These are phyloP conservation scores for Liodrosophila aerea DNA, from an alignment of 2,888 invertebrate genomes.

Conservation along the genomic window DNA sequence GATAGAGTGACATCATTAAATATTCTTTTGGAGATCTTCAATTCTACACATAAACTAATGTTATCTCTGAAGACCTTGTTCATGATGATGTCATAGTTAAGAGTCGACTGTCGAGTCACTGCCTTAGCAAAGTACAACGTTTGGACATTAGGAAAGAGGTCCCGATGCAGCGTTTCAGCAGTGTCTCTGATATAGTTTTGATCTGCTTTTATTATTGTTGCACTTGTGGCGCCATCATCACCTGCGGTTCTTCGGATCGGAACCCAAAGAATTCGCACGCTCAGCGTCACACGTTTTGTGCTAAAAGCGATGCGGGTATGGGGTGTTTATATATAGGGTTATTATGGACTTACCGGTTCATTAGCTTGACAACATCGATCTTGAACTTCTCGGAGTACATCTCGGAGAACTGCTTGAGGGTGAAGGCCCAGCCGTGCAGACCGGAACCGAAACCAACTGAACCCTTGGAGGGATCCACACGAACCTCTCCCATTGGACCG, in stretches of 20 bases:
- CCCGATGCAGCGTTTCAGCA: conserved; percentile 87
- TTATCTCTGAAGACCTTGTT: background rate
- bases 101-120: conserved; percentile 65
- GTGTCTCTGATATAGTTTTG: conserved; percentile 81
- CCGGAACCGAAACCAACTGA: conserved; percentile 99
- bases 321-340: background rate
- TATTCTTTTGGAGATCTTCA: too few species aligned
- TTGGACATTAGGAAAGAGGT: conserved; percentile 92
- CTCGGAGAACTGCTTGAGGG: conserved; percentile 99
- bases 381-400: conserved; percentile 99
- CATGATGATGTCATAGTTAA: conserved; percentile 8
- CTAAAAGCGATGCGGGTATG: conserved; percentile 76
- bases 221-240: conserved; percentile 83
- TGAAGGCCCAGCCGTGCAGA: conserved; percentile 99
- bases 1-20: too few species aligned
- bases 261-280: conserved; percentile 52
- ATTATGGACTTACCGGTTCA: conserved; percentile 87
- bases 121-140: conserved; percentile 85
- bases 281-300: conserved; percentile 80
- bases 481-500: conserved; percentile 99
- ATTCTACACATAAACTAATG: too few species aligned
- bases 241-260: conserved; percentile 44
- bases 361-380: conserved; percentile 97
- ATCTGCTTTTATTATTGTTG: conserved; percentile 87
- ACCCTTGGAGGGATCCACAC: conserved; percentile 98